phyloP scores from a whole-genome alignment of 2,797 vertebrate species.

The Galagoides demidoff region DNA sequence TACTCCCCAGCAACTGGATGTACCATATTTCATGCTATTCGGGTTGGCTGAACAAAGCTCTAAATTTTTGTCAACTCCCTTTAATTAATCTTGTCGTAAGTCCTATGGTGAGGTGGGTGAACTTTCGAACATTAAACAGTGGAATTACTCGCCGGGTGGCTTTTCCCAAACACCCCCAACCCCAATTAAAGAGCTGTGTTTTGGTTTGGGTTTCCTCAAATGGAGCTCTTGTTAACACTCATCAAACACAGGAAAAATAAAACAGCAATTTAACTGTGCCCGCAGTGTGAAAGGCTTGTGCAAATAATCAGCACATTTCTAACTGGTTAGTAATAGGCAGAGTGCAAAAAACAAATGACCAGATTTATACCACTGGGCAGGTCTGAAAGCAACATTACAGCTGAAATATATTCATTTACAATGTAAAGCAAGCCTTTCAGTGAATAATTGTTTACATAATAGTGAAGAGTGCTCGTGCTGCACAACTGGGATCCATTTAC shows the following conservation, averaged over 20 bases:
- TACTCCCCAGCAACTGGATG: not conserved
- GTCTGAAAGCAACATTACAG: conserved; percentile 73
- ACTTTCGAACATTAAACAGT: conserved; percentile 63
- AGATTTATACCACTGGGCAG: conserved; percentile 75
- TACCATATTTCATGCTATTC: not conserved
- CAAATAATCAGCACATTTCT: conserved; percentile 79
- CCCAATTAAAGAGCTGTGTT: conserved; percentile 78
- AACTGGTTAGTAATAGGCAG: conserved; percentile 71
- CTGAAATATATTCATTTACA: conserved; percentile 78
- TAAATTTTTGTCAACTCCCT: conserved; percentile 45
- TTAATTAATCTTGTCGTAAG: conserved; percentile 71
- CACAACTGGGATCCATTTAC: conserved; percentile 73
- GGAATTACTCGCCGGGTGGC: conserved; percentile 77
- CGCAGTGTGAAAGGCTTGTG: conserved; percentile 75
- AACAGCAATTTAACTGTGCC: conserved; percentile 78
- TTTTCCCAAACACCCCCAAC: conserved; percentile 77
- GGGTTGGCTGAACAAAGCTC: conserved; percentile 16
- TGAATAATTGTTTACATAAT: conserved; percentile 76
- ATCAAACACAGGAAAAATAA: conserved; percentile 84
- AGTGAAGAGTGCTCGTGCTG: conserved; percentile 31
- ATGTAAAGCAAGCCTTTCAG: conserved; percentile 74
- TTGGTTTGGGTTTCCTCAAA: conserved; percentile 81
- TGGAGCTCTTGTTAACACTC: conserved; percentile 79
- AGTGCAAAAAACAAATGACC: conserved; percentile 74
- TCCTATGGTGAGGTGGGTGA: conserved; percentile 45